These are phyloP conservation scores for Drosophila rhopaloa DNA, from an alignment of 1,140 invertebrate species.

Conservation along the genomic window DNA sequence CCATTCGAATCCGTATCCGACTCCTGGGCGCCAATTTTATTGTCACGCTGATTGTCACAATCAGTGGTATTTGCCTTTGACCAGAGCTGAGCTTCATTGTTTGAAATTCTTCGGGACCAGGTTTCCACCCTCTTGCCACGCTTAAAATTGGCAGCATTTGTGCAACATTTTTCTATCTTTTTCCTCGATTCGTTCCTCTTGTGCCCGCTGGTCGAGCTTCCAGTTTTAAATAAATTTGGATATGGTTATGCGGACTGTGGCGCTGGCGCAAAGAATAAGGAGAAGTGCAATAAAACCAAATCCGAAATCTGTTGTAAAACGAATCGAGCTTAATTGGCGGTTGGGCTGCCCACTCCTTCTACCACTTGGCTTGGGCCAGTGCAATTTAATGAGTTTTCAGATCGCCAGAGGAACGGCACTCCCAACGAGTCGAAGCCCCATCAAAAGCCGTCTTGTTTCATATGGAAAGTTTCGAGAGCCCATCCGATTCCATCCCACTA, in stretches of 20 bases:
- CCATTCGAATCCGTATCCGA: slow-evolving; percentile 21
- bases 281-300: slow-evolving; percentile 30
- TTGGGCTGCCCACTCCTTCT: slow-evolving; percentile 11
- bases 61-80: slow-evolving; percentile 80
- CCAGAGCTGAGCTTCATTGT: slow-evolving; percentile 66
- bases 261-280: neutral
- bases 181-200: neutral
- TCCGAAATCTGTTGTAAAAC: slow-evolving; percentile 37
- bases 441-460: neutral
- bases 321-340: slow-evolving; percentile 64
- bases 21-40: slow-evolving; percentile 68
- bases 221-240: slow-evolving; percentile 74
- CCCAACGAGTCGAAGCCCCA: neutral
- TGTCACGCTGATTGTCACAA: slow-evolving; percentile 79
- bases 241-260: slow-evolving; percentile 38
- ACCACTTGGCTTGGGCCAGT: neutral
- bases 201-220: slow-evolving; percentile 18
- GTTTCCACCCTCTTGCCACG: slow-evolving; percentile 4
- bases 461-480: slow-evolving; percentile 9
- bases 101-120: slow-evolving; percentile 45
- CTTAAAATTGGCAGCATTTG: slow-evolving; percentile 59
- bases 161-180: slow-evolving; percentile 35
- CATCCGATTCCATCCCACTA: slow-evolving; percentile 7
- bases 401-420: slow-evolving; percentile 7
- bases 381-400: slow-evolving; percentile 42